phyloP scores from a whole-genome alignment of 2,888 invertebrate species.

The Nomada lathburiana region DNA sequence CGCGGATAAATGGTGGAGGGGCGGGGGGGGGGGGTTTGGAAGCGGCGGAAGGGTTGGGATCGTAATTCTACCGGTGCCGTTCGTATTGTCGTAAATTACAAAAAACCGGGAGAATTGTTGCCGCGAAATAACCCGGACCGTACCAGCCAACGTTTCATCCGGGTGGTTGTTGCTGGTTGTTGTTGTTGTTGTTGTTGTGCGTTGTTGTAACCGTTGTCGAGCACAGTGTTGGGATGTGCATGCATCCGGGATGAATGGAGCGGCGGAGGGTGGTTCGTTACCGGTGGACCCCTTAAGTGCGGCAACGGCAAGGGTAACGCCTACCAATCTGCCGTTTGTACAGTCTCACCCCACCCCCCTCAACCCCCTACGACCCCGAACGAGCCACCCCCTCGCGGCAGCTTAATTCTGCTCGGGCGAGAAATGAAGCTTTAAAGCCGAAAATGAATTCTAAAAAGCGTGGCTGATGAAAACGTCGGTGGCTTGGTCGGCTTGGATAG shows the following conservation, averaged over 20 bases:
- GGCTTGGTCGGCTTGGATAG: neutral
- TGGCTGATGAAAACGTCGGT: constrained; percentile 60
- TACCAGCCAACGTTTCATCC: constrained; percentile 13
- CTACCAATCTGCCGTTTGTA: constrained; percentile 81
- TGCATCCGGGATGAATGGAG: neutral
- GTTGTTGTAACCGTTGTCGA: neutral
- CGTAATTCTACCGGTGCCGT: constrained; percentile 59
- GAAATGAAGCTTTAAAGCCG: constrained; percentile 75
- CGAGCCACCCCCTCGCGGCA: constrained; percentile 20
- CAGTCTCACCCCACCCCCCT: constrained; percentile 43
- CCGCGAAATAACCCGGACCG: constrained; percentile 61
- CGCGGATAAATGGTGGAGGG: neutral
- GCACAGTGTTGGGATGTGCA: neutral
- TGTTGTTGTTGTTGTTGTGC: neutral
- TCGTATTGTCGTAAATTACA: constrained; percentile 73
- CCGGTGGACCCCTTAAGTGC: constrained; percentile 69
- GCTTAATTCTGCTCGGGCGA: constrained; percentile 69
- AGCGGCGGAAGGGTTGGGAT: neutral
- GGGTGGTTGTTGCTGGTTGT: neutral
- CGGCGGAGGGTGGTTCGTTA: constrained; percentile 53
- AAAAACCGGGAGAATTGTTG: constrained; percentile 70
- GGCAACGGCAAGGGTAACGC: constrained; percentile 76
- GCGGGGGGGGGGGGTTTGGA: neutral
- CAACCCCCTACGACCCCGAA: neutral
- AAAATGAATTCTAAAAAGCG: constrained; percentile 78